Conservation (phyloP, 37 sponge, comb jelly and placozoan species). For the Halichondria panicea region DNA sequence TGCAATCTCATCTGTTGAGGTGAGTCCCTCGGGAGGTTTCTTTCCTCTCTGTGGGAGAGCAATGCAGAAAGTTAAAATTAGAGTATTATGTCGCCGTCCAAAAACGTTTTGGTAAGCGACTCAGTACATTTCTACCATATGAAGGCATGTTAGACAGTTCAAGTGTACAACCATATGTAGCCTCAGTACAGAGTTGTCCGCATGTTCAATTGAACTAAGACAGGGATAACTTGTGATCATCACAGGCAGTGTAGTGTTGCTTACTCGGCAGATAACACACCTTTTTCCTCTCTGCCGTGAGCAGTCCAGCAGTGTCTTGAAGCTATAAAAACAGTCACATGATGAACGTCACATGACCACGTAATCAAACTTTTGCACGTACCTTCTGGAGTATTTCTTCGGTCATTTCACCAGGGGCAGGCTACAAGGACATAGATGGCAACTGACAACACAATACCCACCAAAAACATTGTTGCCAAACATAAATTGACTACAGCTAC, state of each 20-base stretch:
- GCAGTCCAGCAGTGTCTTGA: slow-evolving; percentile 83
- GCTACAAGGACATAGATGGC: background rate
- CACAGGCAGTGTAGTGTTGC: no score
- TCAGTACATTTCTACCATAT: no score
- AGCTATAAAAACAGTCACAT: slow-evolving; percentile 51
- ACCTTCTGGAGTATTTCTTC: slow-evolving; percentile 79
- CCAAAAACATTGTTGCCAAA: background rate
- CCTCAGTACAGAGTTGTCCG: no score
- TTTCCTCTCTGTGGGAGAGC: slow-evolving; percentile 78
- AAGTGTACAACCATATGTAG: no score
- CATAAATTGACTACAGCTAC: background rate
- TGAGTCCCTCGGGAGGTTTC: slow-evolving; percentile 92
- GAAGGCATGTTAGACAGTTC: no score
- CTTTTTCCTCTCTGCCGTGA: slow-evolving; percentile 98
- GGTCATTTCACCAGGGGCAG: slow-evolving; percentile 65
- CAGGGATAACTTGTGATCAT: no score
- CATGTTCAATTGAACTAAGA: no score
- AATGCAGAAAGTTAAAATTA: background rate
- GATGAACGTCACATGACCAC: slow-evolving; percentile 13
- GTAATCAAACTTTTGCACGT: background rate
- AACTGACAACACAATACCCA: background rate
- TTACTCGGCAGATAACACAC: slow-evolving; percentile 27
- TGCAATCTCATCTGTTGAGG: slow-evolving; percentile 68
- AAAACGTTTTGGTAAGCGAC: no score
- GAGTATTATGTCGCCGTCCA: background rate